phyloP scores from a whole-genome alignment of 2,888 invertebrate species.

The Tachina lurida region DNA sequence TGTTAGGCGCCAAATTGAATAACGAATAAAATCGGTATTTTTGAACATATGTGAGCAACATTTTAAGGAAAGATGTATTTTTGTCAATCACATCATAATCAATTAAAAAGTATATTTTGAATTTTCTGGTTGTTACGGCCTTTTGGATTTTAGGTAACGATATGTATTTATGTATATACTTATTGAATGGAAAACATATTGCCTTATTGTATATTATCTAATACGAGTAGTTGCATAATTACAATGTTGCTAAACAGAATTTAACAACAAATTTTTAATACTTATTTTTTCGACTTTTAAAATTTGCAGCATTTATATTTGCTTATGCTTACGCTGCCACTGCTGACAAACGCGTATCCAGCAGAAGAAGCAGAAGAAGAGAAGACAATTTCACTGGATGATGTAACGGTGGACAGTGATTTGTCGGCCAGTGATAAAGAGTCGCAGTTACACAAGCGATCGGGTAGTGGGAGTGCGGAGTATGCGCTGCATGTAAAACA shows the following conservation, averaged over 20 bases:
- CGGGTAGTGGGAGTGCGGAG: slow-evolving; percentile 81
- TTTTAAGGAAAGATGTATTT: too few relatives aligned
- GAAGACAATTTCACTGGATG: slow-evolving; percentile 77
- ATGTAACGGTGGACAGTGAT: slow-evolving; percentile 78
- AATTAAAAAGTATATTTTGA: too few relatives aligned
- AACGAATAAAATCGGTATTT: too few relatives aligned
- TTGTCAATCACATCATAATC: too few relatives aligned
- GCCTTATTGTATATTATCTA: slow-evolving; percentile 3
- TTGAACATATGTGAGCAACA: too few relatives aligned
- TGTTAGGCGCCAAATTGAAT: too few relatives aligned
- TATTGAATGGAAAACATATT: slow-evolving; percentile 24
- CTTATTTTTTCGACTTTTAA: slow-evolving; percentile 13
- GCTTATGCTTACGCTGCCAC: slow-evolving; percentile 76
- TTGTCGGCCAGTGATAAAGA: slow-evolving; percentile 78
- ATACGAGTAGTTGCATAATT: slow-evolving; percentile 41
- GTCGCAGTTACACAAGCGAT: slow-evolving; percentile 79
- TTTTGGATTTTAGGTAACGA: too few relatives aligned
- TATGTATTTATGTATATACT: too few relatives aligned
- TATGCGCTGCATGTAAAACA: slow-evolving; percentile 81
- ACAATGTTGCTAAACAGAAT: slow-evolving; percentile 32
- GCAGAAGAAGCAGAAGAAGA: slow-evolving; percentile 72
- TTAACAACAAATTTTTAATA: slow-evolving; percentile 4
- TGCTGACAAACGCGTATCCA: slow-evolving; percentile 78
- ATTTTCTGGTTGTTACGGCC: too few relatives aligned
- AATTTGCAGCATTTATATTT: slow-evolving; percentile 74